Conservation (phyloP, 2,797 vertebrate genomes). For the Poeciliopsis turneri region DNA sequence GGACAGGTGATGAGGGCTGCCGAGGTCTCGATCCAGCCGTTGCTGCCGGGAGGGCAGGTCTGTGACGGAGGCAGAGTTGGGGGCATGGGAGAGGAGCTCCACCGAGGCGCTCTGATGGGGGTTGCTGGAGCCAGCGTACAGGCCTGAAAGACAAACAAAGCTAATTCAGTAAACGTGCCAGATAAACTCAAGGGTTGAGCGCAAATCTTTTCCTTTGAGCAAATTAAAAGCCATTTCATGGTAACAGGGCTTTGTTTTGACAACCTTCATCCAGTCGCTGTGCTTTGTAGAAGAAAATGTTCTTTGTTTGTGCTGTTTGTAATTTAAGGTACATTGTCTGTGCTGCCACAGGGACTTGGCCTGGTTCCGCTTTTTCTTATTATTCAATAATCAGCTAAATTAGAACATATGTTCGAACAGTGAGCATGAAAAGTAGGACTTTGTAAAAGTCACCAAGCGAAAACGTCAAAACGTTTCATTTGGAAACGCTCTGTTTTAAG, state of each 20-base stretch:
- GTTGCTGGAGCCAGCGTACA: slow-evolving; percentile 86
- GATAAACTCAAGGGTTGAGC: slow-evolving; percentile 66
- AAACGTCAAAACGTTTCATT: slow-evolving; percentile 32
- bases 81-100: slow-evolving; percentile 81
- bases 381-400: slow-evolving; percentile 68
- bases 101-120: slow-evolving; percentile 83
- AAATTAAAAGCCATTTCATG: slow-evolving; percentile 78
- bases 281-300: slow-evolving; percentile 66
- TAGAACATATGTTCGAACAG: slow-evolving; percentile 59
- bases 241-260: slow-evolving; percentile 79
- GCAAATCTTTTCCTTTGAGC: slow-evolving; percentile 65
- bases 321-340: slow-evolving; percentile 75
- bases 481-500: background rate
- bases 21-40: slow-evolving; percentile 83
- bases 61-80: slow-evolving; percentile 71
- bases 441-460: slow-evolving; percentile 32
- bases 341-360: slow-evolving; percentile 54
- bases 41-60: slow-evolving; percentile 85
- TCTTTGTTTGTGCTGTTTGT: slow-evolving; percentile 73
- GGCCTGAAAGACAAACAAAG: slow-evolving; percentile 87
- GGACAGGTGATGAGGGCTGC: slow-evolving; percentile 88
- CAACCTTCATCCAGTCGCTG: slow-evolving; percentile 76
- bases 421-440: slow-evolving; percentile 50
- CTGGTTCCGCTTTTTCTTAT: slow-evolving; percentile 55
- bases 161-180: slow-evolving; percentile 71